Conservation (phyloP, 2,888 invertebrate species). For the Lysandra coridon region DNA sequence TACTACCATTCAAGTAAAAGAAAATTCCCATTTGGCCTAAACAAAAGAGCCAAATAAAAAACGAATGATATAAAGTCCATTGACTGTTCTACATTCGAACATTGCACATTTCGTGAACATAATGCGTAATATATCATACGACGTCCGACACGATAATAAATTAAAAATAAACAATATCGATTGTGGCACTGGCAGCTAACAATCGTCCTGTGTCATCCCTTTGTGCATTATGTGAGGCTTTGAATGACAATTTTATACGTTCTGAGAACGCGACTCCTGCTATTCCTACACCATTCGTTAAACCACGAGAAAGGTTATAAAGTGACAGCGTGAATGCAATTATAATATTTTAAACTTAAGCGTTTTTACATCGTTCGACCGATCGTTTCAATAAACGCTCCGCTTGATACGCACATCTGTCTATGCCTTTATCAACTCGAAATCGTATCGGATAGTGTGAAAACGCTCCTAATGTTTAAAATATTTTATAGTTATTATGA, state of each 20-base stretch:
- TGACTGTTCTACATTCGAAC: constrained; percentile 23
- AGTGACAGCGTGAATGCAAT: neutral
- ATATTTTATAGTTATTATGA: too few species aligned
- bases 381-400: too few species aligned
- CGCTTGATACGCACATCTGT: too few species aligned
- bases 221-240: constrained; percentile 21
- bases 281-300: constrained; percentile 16
- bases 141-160: constrained; percentile 35
- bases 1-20: neutral
- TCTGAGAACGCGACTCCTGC: constrained; percentile 18
- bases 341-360: too few species aligned
- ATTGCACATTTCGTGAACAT: constrained; percentile 17
- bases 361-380: neutral
- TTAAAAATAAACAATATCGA: constrained; percentile 39
- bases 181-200: constrained; percentile 32
- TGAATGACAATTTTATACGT: constrained; percentile 26
- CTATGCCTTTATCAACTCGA: too few species aligned
- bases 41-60: constrained; percentile 11
- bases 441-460: too few species aligned
- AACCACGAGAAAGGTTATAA: constrained; percentile 9
- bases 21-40: neutral
- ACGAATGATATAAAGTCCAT: constrained; percentile 20
- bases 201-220: constrained; percentile 35
- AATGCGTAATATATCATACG: neutral
- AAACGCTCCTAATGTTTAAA: too few species aligned